A percentile compares a stretch with the other conserved stretches of the same genome.
Evolutionary conservation across 37 sponge, comb jelly and placozoan genomes (phyloP).

Genomic region (Halisarca cf. caerulea): DNA sequence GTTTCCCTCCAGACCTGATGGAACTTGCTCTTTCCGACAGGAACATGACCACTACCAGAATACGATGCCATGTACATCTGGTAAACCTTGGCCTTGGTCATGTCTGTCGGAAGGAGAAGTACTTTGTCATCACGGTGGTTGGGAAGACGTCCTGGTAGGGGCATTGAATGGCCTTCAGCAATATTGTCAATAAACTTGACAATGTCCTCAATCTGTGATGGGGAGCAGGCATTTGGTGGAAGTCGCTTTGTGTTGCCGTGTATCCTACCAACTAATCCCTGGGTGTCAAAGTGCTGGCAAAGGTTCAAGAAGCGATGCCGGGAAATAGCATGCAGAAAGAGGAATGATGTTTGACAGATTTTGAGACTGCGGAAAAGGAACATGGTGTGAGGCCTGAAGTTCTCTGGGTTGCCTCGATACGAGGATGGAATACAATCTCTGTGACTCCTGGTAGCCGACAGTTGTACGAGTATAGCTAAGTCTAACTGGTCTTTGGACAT

Average conservation of each 20-base stretch:
- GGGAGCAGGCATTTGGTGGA: constrained; percentile 43
- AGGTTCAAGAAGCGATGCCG: background rate
- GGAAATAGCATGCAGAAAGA: background rate
- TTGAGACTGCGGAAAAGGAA: background rate
- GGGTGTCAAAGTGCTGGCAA: background rate
- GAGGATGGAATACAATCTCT: background rate
- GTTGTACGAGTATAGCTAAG: background rate
- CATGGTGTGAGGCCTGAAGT: background rate
- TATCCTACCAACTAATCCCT: background rate
- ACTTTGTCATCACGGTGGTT: background rate
- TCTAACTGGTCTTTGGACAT: background rate
- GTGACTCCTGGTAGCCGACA: background rate
- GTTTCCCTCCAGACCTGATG: background rate
- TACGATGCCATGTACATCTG: background rate
- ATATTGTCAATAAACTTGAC: constrained; percentile 13
- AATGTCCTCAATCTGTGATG: background rate
- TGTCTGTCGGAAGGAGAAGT: too few species aligned
- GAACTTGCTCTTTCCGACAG: background rate
- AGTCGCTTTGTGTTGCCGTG: constrained; percentile 19
- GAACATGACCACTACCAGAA: background rate
- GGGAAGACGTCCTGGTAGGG: constrained; percentile 9
- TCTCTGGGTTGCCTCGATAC: background rate
- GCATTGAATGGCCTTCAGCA: constrained; percentile 4
- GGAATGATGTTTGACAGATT: background rate
- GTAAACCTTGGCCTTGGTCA: background rate